Evolutionary conservation across 1,140 invertebrate genomes (phyloP), one percentile per base, ranked within the genome.

Genomic region (Cotesia chilonis): DNA sequence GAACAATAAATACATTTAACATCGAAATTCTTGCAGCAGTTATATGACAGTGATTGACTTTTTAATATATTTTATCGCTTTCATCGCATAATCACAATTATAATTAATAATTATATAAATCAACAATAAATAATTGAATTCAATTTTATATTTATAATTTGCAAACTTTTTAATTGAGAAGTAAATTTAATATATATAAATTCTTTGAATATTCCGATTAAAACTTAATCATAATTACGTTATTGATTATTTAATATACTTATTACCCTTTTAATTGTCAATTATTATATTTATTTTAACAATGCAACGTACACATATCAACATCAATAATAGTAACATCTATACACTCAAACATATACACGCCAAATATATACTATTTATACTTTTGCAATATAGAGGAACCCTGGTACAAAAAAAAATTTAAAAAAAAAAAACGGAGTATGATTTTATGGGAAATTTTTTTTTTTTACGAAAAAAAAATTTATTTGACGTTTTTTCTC

Each of bases 281-380:
- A 14, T 69, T 28, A 14, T 54, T 37, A n/a, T n/a, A 54, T 47
- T 47, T 9, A 14, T 57, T 64, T 35, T 51, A 73, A 68, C 59
- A 5, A 28, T 63, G 66, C 71, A 73, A 74, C 70, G 55, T 71
- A 74, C 55, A 74, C 71, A 61, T 70, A 68, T 71, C 57, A 74
- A 74, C 73, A 74, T 55, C 73, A 71, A 74, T 74, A 74, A 68
- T 71, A 71, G 41, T 47, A 47, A 71, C 73, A 74, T 68, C 73
- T 74, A 74, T 68, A 74, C 73, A 74, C 60, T 71, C 51, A 74
- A 69, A 47, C 72, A 55, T 69, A 57, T 69, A 73, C 47, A 61
- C 52, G 70, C 38, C 36, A 7, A 12, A 5, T 57, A 17, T 20
- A 3, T n/a, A 14, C 28, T 28, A 28, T 28, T 28, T 28, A 28